Conservation (phyloP, 1,140 invertebrate genomes). For the Procambarus clarkii region DNA sequence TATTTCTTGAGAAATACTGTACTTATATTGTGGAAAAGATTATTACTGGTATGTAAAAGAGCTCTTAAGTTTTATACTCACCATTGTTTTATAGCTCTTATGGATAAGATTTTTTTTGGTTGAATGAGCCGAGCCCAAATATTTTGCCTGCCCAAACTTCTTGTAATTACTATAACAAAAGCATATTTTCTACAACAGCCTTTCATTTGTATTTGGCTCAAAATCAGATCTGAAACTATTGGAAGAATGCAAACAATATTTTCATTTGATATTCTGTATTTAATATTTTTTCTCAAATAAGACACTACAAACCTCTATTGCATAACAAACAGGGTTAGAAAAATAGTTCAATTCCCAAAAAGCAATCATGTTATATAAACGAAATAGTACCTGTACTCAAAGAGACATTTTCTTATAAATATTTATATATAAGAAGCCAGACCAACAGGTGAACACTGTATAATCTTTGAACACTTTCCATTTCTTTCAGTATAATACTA, state of each 20-base stretch:
- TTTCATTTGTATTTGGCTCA: too few relatives aligned
- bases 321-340: slow-evolving; percentile 66
- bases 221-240: too few relatives aligned
- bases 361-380: slow-evolving; percentile 51
- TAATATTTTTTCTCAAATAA: slow-evolving; percentile 57
- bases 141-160: too few relatives aligned
- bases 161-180: too few relatives aligned
- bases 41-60: too few relatives aligned
- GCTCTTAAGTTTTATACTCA: too few relatives aligned
- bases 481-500: background rate
- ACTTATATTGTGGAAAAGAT: too few relatives aligned
- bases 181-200: too few relatives aligned
- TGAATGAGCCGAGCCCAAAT: too few relatives aligned
- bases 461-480: slow-evolving; percentile 40
- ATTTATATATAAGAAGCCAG: slow-evolving; percentile 32
- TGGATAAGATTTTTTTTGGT: too few relatives aligned
- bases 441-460: slow-evolving; percentile 32
- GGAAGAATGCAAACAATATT: background rate
- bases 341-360: slow-evolving; percentile 61
- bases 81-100: too few relatives aligned
- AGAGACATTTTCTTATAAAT: slow-evolving; percentile 3
- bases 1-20: too few relatives aligned
- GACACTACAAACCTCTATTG: slow-evolving; percentile 62
- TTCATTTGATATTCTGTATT: slow-evolving; percentile 34
- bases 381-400: slow-evolving; percentile 18